Evolutionary conservation across 2,797 vertebrate species (phyloP).

Genomic region (Enteromius unitaeniatus): DNA sequence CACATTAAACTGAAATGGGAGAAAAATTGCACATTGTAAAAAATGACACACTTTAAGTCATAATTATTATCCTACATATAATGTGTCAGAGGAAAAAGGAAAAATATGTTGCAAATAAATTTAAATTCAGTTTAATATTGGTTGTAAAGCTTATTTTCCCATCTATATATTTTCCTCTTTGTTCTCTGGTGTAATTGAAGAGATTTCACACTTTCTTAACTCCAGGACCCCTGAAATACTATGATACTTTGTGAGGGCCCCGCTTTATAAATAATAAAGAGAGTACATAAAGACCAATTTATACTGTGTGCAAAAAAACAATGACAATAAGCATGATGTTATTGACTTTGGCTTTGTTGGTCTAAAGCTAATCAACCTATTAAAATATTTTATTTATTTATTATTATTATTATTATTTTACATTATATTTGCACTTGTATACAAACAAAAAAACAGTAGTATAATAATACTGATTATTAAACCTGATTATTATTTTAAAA

Average conservation of each 20-base stretch:
- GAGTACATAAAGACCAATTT: background rate
- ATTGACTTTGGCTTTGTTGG: background rate
- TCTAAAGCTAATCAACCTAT: background rate
- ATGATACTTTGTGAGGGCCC: background rate
- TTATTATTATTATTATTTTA: background rate
- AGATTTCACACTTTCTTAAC: background rate
- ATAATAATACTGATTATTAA: background rate
- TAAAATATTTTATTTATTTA: background rate
- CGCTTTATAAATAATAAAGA: background rate
- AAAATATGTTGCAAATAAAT: constrained; percentile 22
- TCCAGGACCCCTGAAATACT: background rate
- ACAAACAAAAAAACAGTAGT: background rate
- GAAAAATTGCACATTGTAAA: background rate
- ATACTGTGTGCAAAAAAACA: background rate
- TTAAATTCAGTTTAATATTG: background rate
- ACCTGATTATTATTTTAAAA: background rate
- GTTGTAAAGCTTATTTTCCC: background rate
- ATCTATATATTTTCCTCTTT: background rate
- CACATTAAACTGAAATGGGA: background rate
- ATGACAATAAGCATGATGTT: background rate
- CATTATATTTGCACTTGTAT: background rate
- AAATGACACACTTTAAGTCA: background rate
- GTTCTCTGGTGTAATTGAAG: background rate
- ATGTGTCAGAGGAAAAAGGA: background rate
- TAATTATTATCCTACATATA: constrained; percentile 13